Conservation (phyloP, 1,140 invertebrate species). For the Pseudobourletiella spinata region DNA sequence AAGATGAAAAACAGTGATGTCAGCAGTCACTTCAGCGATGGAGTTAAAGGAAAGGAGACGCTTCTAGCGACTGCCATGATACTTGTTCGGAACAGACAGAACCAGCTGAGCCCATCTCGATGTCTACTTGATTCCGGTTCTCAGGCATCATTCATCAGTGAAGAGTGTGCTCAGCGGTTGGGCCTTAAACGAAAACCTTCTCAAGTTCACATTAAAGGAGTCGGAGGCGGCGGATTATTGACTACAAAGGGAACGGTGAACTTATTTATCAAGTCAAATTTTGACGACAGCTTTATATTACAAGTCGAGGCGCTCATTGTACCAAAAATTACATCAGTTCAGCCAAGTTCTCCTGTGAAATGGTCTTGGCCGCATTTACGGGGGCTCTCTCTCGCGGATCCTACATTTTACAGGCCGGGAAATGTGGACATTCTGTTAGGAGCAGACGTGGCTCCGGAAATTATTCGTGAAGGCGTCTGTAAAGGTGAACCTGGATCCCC, state of each 20-base stretch:
- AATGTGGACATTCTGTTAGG: conserved; percentile 37
- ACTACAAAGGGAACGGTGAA: background rate
- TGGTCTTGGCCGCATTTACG: background rate
- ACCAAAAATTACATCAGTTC: background rate
- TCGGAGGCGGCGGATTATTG: background rate
- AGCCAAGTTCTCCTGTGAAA: background rate
- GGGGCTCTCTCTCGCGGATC: conserved; percentile 36
- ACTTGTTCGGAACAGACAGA: no score
- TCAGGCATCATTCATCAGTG: background rate
- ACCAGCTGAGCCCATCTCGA: no score
- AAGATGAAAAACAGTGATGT: no score
- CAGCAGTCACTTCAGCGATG: no score
- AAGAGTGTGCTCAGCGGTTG: background rate
- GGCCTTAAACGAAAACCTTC: background rate
- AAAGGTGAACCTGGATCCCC: conserved; percentile 21
- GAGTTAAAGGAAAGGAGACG: no score
- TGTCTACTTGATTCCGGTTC: background rate
- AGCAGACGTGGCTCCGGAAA: conserved; percentile 33
- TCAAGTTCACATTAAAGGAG: background rate
- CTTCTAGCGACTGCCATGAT: no score
- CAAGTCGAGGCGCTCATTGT: background rate
- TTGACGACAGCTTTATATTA: background rate
- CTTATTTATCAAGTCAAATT: background rate
- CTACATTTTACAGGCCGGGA: conserved; percentile 34
- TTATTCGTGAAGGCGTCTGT: conserved; percentile 34